Evolutionary conservation across 2,113 vertebrate genomes (phyloP).

Genomic region (Recurvirostra avosetta): DNA sequence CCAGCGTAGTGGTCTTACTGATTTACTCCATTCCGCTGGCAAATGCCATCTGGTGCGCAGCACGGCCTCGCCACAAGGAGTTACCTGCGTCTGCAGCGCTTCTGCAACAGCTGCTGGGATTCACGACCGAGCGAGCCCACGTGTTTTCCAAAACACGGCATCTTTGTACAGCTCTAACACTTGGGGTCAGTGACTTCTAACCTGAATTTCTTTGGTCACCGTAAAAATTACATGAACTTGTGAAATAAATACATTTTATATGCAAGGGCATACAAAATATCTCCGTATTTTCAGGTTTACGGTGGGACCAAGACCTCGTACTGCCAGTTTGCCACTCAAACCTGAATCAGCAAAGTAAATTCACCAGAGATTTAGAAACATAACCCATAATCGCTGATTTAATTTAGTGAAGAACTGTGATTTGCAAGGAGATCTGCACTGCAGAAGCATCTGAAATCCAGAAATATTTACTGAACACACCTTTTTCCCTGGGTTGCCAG

Average conservation of each 20-base stretch:
- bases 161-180: background rate
- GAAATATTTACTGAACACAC: background rate
- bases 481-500: background rate
- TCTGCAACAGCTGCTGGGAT: background rate
- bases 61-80: background rate
- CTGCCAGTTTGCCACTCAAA: background rate
- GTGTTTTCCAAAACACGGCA: background rate
- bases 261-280: accelerated
- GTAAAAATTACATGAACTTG: background rate
- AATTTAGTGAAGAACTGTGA: background rate
- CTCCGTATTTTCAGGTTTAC: background rate
- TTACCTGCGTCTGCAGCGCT: background rate
- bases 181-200: background rate
- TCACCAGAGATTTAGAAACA: background rate
- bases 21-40: background rate
- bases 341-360: background rate
- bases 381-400: accelerated
- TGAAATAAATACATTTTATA: background rate
- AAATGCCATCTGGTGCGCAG: background rate
- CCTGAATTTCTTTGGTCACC: background rate
- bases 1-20: accelerated
- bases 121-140: background rate
- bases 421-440: background rate
- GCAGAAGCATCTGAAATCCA: background rate
- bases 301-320: background rate